Base-by-base conservation (phyloP, 2,888 invertebrate genomes). In the Epinotia bilunana region DNA sequence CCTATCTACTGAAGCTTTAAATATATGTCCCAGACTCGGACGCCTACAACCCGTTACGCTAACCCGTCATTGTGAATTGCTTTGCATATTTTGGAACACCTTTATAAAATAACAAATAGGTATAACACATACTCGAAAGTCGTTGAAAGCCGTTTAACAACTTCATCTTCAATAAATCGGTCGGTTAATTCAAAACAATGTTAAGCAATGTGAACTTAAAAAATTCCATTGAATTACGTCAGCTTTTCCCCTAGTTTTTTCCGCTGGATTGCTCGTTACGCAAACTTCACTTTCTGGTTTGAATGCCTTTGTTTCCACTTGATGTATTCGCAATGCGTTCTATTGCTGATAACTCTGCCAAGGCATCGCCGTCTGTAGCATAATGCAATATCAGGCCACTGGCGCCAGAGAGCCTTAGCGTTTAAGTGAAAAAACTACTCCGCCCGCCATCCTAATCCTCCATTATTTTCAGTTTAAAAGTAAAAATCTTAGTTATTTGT, bases 1-100 rank as follows among this genome's bases (percentile, higher is more conserved):
- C 93, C 94, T 94, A 94, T 94, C 94, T 94, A 92, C 93, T 90
- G 93, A 91, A 91, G 92, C 88, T 93, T 93, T 93, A 91, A 93
- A 94, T 94, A 94, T 94, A 94, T 93, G 93, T 93, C 92, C 89
- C 91, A 90, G 89, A 89, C 91, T 90, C 90, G 88, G 87, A 88
- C 58, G 89, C 92, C 91, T 92, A 91, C 90, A 90, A 91, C 91
- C 90, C 90, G 88, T 87, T 90, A 83, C 80, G 84, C 82, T 74
- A 76, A 75, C 74, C 57, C 65, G 70, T 68, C 60, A 68, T 68
- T 73, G 55, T 20, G 9, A 62, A 61, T 62, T 57, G 68, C 46
- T 63, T 63, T 68, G 33, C 11, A 53, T 61, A 28, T 28, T 70
- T 53, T 61, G 53, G 33, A 61, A 61, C 3, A 55, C 28, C 16